Evolutionary conservation across 2,113 vertebrate species (phyloP), one percentile per base, ranked within the genome.

Genomic region (Myiopsitta monachus): DNA sequence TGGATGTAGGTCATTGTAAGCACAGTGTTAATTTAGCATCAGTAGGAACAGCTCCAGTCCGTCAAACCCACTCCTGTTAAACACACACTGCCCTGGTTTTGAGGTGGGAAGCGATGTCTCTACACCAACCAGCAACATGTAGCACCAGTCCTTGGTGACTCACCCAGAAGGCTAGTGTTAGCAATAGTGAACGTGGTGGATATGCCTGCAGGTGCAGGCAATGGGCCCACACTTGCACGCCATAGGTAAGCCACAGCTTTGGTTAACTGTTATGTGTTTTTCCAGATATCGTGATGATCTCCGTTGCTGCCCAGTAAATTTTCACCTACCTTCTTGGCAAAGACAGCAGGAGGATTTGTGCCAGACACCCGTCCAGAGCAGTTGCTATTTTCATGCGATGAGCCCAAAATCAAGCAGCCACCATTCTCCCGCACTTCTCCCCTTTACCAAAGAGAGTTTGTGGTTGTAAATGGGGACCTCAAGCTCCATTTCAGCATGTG

Each of bases 381-480:
- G 18, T 30, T 93, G 28, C 30, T 10, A 19, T 33, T 80, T 19
- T 31, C 51, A n/a, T 7, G 27, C 12, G 5, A 8, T 18, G 47
- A 46, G 17, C 11, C 64, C 2, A 1, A 51, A 79, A 61, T 49
- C 33, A 57, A 90, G 33, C 1, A 10, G 70, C 64, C 73, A 36
- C 14, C 18, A 9, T 30, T 13, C 9, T 77, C 54, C 81, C 18
- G 1, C 0, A 0, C 22, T 54, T 28, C 31, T 55, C 8, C 41
- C 21, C 46, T 55, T 27, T 6, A 59, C 8, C 36, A n/a, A 47
- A 0, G 7, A 1, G 1, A 3, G 39, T 16, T 0, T 33, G 38
- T 21, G 61, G n/a, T 59, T 46, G 55, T 33, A 46, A 18, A 22
- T 1, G 12, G 57, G 33, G n/a, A 49, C 14, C 31, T 57, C 0